Conservation (phyloP, 2,888 invertebrate genomes). For the Sycophila texana region DNA sequence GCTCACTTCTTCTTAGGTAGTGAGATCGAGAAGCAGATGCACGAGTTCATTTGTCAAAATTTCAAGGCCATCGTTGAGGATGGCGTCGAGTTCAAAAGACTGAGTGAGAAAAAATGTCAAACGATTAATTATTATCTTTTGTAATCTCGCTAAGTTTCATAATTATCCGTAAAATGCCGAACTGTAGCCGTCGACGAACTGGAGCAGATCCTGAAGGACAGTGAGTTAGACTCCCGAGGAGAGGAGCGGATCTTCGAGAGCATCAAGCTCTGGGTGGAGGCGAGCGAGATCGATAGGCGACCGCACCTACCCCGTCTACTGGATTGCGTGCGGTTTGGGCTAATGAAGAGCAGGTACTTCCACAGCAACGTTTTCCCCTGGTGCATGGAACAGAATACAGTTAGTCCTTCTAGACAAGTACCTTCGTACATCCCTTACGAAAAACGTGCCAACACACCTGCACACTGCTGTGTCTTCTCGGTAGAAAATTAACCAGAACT, state of each 20-base stretch:
- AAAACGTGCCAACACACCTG: not conserved
- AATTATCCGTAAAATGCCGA: not conserved
- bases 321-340: conserved; percentile 82
- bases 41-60: conserved; percentile 79
- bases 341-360: conserved; percentile 80
- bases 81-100: conserved; percentile 81
- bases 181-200: conserved; percentile 42
- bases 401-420: not conserved
- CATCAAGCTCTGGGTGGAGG: conserved; percentile 83
- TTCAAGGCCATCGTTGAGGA: conserved; percentile 80
- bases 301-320: conserved; percentile 81
- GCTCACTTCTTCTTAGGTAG: conserved; percentile 84
- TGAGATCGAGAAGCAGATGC: conserved; percentile 81
- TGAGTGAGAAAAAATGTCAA: conserved; percentile 65
- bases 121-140: too few species aligned
- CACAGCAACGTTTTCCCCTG: conserved; percentile 78
- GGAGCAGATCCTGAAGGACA: conserved; percentile 77
- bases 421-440: too few species aligned
- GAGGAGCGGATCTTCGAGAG: conserved; percentile 87
- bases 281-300: conserved; percentile 77
- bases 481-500: too few species aligned
- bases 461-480: too few species aligned
- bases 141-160: not conserved
- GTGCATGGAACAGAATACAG: conserved; percentile 70
- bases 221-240: conserved; percentile 83